A percentile compares a stretch with the other conserved stretches of the same genome.
phyloP scores from a whole-genome alignment of 2,113 vertebrate species.

The Collichthys lucidus region DNA sequence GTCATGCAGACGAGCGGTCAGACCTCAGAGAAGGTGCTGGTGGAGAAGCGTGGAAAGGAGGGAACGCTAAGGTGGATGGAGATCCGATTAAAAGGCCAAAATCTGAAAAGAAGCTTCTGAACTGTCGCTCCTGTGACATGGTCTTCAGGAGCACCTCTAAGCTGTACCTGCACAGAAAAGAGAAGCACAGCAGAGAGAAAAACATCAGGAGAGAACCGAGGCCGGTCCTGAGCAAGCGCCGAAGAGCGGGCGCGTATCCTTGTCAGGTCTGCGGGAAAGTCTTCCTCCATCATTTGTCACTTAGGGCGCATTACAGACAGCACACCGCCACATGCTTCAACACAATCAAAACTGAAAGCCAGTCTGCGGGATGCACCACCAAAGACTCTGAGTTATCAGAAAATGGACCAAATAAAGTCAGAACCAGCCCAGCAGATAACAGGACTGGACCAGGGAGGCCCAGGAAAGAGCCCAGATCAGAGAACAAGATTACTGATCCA shows the following conservation, averaged over 20 bases:
- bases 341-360: neutral
- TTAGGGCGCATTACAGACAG: constrained; percentile 69
- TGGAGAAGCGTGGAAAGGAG: neutral
- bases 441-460: constrained; percentile 44
- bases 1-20: constrained; percentile 27
- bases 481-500: neutral
- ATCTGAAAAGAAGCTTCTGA: constrained; percentile 53
- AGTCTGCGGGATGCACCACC: neutral
- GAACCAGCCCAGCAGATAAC: neutral
- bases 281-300: constrained; percentile 80
- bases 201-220: constrained; percentile 20
- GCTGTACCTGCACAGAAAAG: constrained; percentile 78
- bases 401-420: constrained; percentile 22
- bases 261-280: constrained; percentile 79
- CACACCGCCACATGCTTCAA: constrained; percentile 32
- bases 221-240: constrained; percentile 26
- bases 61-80: neutral
- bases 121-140: constrained; percentile 80
- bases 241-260: constrained; percentile 52
- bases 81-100: constrained; percentile 1
- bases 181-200: constrained; percentile 77
- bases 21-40: neutral
- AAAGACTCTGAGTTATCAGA: constrained; percentile 35
- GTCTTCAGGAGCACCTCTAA: constrained; percentile 75
- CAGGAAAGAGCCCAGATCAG: constrained; percentile 6